Conservation (phyloP, 2,797 vertebrate species). For the Euphonia xanthogaster region DNA sequence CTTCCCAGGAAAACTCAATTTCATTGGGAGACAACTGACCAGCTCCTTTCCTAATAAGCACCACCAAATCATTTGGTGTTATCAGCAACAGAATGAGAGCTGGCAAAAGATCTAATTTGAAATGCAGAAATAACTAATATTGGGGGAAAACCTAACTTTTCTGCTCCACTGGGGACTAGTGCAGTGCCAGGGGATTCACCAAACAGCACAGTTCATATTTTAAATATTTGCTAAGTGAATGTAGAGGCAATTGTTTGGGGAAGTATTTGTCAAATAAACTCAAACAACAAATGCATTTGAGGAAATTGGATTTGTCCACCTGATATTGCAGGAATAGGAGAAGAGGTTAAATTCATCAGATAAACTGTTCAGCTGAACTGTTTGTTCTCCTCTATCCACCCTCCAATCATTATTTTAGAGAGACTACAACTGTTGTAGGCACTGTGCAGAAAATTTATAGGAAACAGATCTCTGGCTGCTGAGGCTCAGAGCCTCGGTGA, state of each 20-base stretch:
- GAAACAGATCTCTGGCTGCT: not conserved
- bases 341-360: constrained; percentile 59
- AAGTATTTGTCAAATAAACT: constrained; percentile 63
- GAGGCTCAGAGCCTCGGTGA: not conserved
- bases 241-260: constrained; percentile 31
- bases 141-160: not conserved
- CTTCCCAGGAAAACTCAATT: constrained; percentile 30
- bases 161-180: not conserved
- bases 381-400: constrained; percentile 54
- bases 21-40: constrained; percentile 6
- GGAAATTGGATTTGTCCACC: constrained; percentile 67
- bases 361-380: constrained; percentile 46
- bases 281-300: constrained; percentile 59
- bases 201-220: constrained; percentile 1
- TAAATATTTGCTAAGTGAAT: constrained; percentile 59
- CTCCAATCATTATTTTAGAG: constrained; percentile 48
- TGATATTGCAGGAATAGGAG: constrained; percentile 21
- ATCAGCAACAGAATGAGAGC: not conserved
- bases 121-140: not conserved
- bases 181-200: not conserved
- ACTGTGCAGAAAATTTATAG: constrained; percentile 35
- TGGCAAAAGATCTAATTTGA: constrained; percentile 8
- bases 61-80: not conserved
- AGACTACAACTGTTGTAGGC: constrained; percentile 16
- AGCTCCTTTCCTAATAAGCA: constrained; percentile 3